Evolutionary conservation across 2,888 invertebrate species (phyloP).

Genomic region (Eupeodes luniger): DNA sequence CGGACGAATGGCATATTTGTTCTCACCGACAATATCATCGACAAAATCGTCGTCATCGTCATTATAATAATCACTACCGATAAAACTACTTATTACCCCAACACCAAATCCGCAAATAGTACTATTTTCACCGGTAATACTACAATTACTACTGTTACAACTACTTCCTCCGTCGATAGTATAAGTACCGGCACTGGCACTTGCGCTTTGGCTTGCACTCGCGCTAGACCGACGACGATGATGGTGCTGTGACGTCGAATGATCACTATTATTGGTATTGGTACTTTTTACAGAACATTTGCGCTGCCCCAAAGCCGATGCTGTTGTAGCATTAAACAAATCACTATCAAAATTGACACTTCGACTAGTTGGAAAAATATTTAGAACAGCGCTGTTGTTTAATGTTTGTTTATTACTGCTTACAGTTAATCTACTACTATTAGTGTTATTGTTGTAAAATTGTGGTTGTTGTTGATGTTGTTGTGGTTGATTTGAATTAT

Average conservation of each 20-base stretch:
- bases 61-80: slow-evolving; percentile 72
- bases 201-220: background rate
- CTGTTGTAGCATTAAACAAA: slow-evolving; percentile 35
- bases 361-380: slow-evolving; percentile 36
- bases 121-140: slow-evolving; percentile 82
- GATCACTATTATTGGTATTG: slow-evolving; percentile 64
- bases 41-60: slow-evolving; percentile 76
- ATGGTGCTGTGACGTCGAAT: slow-evolving; percentile 45
- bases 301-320: slow-evolving; percentile 46
- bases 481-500: slow-evolving; percentile 31
- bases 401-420: slow-evolving; percentile 34
- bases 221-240: slow-evolving; percentile 35
- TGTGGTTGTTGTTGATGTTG: slow-evolving; percentile 32
- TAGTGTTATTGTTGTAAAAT: slow-evolving; percentile 32
- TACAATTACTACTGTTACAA: slow-evolving; percentile 82
- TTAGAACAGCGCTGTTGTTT: slow-evolving; percentile 1
- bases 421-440: slow-evolving; percentile 35
- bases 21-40: slow-evolving; percentile 77
- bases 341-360: slow-evolving; percentile 59
- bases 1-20: slow-evolving; percentile 71
- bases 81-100: slow-evolving; percentile 80
- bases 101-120: slow-evolving; percentile 81
- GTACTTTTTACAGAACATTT: slow-evolving; percentile 68
- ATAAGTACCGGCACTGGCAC: slow-evolving; percentile 77
- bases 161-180: slow-evolving; percentile 79